These are phyloP conservation scores for Coluber constrictor DNA, from an alignment of 2,797 vertebrate genomes.

Conservation along the genomic window DNA sequence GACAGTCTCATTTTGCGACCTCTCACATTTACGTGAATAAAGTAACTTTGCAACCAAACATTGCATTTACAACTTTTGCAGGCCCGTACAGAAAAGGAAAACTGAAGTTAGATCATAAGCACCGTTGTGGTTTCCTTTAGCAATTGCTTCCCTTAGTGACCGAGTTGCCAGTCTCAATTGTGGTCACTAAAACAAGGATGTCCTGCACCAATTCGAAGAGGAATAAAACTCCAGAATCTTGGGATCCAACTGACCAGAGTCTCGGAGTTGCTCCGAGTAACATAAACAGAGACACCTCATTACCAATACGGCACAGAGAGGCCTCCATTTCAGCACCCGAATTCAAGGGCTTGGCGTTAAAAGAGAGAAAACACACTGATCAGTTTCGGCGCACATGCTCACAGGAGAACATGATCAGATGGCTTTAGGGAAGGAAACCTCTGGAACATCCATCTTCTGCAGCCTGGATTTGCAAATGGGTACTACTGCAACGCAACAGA, in stretches of 20 bases:
- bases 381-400: neutral
- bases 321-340: neutral
- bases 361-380: fast-evolving
- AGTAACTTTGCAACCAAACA: neutral
- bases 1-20: neutral
- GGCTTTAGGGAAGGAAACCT: slow-evolving; percentile 48
- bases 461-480: slow-evolving; percentile 45
- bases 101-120: neutral
- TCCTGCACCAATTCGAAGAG: neutral
- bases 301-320: neutral
- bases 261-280: neutral
- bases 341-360: fast-evolving
- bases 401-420: slow-evolving; percentile 48
- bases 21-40: neutral
- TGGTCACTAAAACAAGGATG: neutral
- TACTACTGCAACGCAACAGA: slow-evolving; percentile 36
- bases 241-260: neutral
- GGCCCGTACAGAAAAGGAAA: neutral
- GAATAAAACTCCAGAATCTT: neutral
- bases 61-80: neutral
- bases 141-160: neutral
- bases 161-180: neutral
- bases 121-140: neutral
- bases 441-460: slow-evolving; percentile 54
- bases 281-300: neutral